Evolutionary conservation across 2,113 vertebrate species (phyloP), one percentile per base, ranked within the genome.

Genomic region (Gambusia affinis): DNA sequence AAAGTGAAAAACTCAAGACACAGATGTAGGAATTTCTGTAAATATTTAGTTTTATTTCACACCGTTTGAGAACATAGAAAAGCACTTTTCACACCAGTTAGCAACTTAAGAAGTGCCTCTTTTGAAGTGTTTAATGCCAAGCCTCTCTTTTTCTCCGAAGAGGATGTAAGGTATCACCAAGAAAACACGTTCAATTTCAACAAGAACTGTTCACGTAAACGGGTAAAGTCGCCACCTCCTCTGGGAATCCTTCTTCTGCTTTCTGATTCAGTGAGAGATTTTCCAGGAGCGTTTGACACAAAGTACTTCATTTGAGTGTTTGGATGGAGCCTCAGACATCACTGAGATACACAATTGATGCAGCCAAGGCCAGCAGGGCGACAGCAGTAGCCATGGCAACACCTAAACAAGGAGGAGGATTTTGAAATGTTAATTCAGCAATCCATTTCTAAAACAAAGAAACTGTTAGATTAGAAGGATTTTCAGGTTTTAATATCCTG

Each of bases 261-360:
- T 57, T 22, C 1, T 35, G 33, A 67, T 37, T 78, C 17, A 73
- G 15, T 22, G 2, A 71, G 12, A 80, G 51, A 75, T 27, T 28
- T 63, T 15, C 8, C 24, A 63, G 30, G 75, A 64, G 74, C 71
- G 57, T 74, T 66, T 8, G 19, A 1, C 73, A 72, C 19, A 73
- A 73, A 70, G 35, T 4, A 11, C 47, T 86, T 87, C 75, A 82
- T 87, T 77, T 57, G 22, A 8, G 8, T 35, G 30, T 11, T 42
- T 71, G 11, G 15, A 27, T 5, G 0, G 30, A 44, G 29, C 66
- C 33, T 88, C 31, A 83, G 1, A 70, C 77, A 12, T 94, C 89
- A 67, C 8, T 90, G 27, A 94, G 86, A 80, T 94, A 94, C 6
- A 95, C 80, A 66, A 94, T 84, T 0, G 94, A 93, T 24, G 83